Evolutionary conservation across 2,113 vertebrate species (phyloP), one percentile per base, ranked within the genome.

Genomic region (Lipophrys pholis): DNA sequence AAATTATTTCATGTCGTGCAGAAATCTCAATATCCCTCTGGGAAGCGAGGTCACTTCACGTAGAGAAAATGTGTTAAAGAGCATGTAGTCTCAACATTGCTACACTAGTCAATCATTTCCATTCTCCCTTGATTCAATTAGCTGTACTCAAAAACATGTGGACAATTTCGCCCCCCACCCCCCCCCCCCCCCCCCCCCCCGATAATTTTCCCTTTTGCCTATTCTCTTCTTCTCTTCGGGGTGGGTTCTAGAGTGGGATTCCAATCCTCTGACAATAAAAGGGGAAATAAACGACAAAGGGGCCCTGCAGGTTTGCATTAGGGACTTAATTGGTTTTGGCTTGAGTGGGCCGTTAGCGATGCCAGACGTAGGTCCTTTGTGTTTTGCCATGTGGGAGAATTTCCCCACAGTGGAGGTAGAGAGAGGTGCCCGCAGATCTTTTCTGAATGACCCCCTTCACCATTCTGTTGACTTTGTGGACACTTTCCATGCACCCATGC

Each of bases 221-320:
- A 64, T 69, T 56, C 11, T 77, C 60, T 54, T 80, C 65, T 72
- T 79, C 71, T 87, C 80, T 86, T 88, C 76, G 83, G 89, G 86
- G 71, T 79, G 78, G 86, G 68, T 75, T 83, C 73, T 43, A 35
- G 73, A 92, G 88, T 90, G 78, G 73, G 93, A 93, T 94, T 94
- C 89, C 91, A 88, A 91, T 93, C 83, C 90, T 82, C 89, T 93
- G 86, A 92, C 91, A 92, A 92, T 89, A 90, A 93, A 92, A 88
- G 82, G 82, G 87, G 92, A 92, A 94, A 93, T 87, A 86, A 92
- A 91, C 76, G 84, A 92, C 92, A 94, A 93, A 92, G 83, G 84
- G 88, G 91, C 87, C 90, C 92, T 92, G 92, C 90, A 92, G 92
- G 90, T 93, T 93, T 93, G 84, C 85, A 93, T 94, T 93, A 93